Base-by-base conservation (phyloP, 2,113 vertebrate species). In the Poecile atricapillus region DNA sequence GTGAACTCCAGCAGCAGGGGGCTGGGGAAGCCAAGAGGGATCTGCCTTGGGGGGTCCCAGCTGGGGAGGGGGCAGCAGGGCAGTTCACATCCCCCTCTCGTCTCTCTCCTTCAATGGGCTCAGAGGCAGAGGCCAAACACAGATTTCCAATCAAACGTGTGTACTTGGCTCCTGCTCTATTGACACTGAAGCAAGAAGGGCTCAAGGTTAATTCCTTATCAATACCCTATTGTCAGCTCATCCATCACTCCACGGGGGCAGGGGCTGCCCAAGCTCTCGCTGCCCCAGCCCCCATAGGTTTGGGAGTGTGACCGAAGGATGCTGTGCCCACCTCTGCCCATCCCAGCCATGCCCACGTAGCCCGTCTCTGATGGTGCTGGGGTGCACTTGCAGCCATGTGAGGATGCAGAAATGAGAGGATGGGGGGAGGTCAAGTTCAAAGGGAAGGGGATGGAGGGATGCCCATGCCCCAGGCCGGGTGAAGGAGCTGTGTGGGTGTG, bases 161-260 rank as follows among this genome's bases (percentile, higher is more conserved):
- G 95, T 95, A 97, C 96, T 96, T 96, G 96, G 96, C 96, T 98
- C 94, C 95, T 76, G 87, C 95, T 95, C 92, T 98, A 98, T 98
- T 96, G 98, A 97, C 96, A 90, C 92, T 89, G 92, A 94, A 95
- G 97, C 97, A 97, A 97, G 94, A 96, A 96, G 97, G 97, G 97
- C 98, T 98, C 97, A 97, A 97, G 98, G 98, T 98, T 98, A 98
- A 98, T 98, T 98, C 97, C 97, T 98, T 98, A 98, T 98, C 83
- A 98, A 98, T 98, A 98, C 56, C 91, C 84, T 95, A 97, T 98
- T 97, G 98, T 98, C 98, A 98, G 97, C 96, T 98, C 98, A 96
- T 98, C 97, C 98, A 98, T 98, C 98, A 97, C 31, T 75, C n/a
- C 0, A 19, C 2, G 58, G 83, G 85, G 85, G 92, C 76, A 85